Percentiles rank a stretch among this genome's conserved stretches.
Conservation (phyloP, 2,113 vertebrate genomes). For the Acinonyx jubatus region DNA sequence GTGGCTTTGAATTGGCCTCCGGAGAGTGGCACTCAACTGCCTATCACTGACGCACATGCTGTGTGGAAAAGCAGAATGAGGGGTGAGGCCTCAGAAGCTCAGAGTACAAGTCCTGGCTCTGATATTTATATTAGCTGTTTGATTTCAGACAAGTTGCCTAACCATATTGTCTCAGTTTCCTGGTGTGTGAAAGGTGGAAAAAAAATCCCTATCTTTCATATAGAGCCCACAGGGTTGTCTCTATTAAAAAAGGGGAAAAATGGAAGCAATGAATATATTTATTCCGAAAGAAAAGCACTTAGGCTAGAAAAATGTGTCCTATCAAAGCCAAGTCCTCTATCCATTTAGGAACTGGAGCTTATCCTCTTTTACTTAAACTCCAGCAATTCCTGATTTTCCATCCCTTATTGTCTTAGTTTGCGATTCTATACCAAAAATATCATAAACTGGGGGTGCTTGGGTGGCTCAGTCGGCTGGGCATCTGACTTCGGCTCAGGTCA, state of each 20-base stretch:
- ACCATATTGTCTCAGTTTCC: background rate
- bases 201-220: background rate
- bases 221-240: background rate
- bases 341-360: background rate
- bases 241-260: background rate
- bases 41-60: background rate
- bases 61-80: background rate
- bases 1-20: background rate
- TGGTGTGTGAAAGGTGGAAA: background rate
- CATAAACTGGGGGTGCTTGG: background rate
- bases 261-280: background rate
- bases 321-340: background rate
- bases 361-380: background rate
- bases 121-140: background rate
- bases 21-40: background rate
- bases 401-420: background rate
- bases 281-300: background rate
- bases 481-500: no score
- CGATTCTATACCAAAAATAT: background rate
- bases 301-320: background rate
- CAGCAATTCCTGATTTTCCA: background rate
- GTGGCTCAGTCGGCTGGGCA: no score
- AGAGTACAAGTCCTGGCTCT: background rate
- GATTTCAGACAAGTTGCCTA: background rate
- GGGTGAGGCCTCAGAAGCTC: no score